Evolutionary conservation across 2,113 vertebrate species (phyloP), one percentile per base, ranked within the genome.

Genomic region (Ochotona curzoniae): DNA sequence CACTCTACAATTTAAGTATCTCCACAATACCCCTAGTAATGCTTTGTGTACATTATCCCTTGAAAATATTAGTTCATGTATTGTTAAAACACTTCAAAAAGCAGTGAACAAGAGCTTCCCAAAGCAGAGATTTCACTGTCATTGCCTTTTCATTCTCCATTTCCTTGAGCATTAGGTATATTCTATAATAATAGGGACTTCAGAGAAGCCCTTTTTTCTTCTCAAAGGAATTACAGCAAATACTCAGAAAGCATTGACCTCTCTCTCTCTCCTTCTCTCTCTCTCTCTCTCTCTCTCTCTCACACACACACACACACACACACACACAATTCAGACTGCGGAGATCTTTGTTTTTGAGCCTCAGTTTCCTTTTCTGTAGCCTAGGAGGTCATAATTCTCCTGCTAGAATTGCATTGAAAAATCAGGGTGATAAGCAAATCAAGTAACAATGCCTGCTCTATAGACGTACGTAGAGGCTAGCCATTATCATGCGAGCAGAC

Each of bases 221-320:
- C 89, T 95, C 69, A 88, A 35, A 84, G 75, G 89, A 92, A 61
- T 93, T 81, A 66, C 18, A 81, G 60, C 61, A 93, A 89, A 67
- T n/a, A 85, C 69, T 38, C 60, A 44, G n/a, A 60, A 8, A 79
- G 5, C 35, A 83, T 67, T 61, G 38, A 14, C 70, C 32, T 63
- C 66, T 80, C n/a, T 66, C 86, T 95, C 87, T 78, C 35, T 64
- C n/a, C n/a, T n/a, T n/a, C n/a, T n/a, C n/a, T n/a, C n/a, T n/a
- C n/a, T n/a, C n/a, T n/a, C n/a, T n/a, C n/a, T n/a, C n/a, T n/a
- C 32, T 63, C 66, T 80, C n/a, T 15, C 14, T 57, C 13, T 14
- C 13, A 57, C 17, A 57, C 17, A 57, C 17, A 57, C 17, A 57
- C 17, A 12, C 18, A 57, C 79, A 54, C 2, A 85, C 85, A 93